A percentile compares a stretch with the other conserved stretches of the same genome.
Evolutionary conservation across 2,888 invertebrate genomes (phyloP).

Genomic region (Pandemis heparana): DNA sequence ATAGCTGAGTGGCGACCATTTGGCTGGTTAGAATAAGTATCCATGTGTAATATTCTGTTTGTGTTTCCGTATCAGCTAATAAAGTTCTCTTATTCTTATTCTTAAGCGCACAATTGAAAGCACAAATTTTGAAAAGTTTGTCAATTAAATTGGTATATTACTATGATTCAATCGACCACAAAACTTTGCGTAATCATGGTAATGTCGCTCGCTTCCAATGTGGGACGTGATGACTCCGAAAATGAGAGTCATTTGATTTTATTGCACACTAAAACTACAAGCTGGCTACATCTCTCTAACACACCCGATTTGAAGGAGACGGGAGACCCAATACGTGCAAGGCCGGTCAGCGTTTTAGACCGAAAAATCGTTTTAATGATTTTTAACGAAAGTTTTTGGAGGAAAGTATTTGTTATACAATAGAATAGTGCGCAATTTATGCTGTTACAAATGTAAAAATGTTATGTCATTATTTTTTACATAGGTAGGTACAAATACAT

Average conservation of each 20-base stretch:
- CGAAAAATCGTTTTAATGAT: constrained; percentile 4
- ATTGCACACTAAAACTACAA: constrained; percentile 14
- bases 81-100: no score
- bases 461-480: not conserved
- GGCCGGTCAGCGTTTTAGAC: not conserved
- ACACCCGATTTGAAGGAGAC: not conserved
- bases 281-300: not conserved
- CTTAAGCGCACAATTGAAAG: no score
- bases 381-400: constrained; percentile 12
- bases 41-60: no score
- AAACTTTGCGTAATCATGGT: constrained; percentile 19
- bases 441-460: not conserved
- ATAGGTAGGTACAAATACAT: no score
- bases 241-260: constrained; percentile 40
- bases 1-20: no score
- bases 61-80: no score
- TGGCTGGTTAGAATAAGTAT: no score
- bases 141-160: not conserved
- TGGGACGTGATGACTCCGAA: constrained; percentile 28
- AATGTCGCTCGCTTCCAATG: constrained; percentile 21
- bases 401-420: constrained; percentile 8
- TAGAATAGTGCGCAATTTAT: not conserved
- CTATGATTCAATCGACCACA: not conserved
- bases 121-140: no score
- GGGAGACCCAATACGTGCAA: not conserved